Evolutionary conservation across 2,888 invertebrate genomes (phyloP), one percentile per base, ranked within the genome.

Genomic region (Emmelina monodactyla): DNA sequence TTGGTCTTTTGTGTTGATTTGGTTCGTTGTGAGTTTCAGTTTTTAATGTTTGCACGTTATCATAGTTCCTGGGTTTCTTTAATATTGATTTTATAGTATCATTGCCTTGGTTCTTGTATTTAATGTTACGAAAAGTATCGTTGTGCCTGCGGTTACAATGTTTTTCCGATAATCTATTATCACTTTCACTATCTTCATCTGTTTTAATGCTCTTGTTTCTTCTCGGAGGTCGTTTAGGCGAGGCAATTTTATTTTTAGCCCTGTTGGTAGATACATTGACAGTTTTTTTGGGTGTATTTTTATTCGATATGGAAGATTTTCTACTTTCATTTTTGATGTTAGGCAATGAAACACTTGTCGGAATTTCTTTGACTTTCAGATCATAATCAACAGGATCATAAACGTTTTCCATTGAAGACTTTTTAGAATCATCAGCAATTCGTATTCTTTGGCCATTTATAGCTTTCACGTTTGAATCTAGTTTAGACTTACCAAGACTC

Each of bases 371-470:
- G 41, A 61, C 49, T 63, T 73, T 78, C 41, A 49, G 45, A 76
- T 79, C 78, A 66, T 65, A 73, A 51, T 71, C 64, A 6, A 73
- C 58, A 46, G 75, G 67, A 47, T 83, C 83, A 47, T 82, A 84
- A 16, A 64, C 55, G 37, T 71, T 63, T 41, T 68, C 67, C 40
- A 65, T 50, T 47, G 59, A 68, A 46, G 65, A 65, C 46, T 53
- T 47, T 47, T 66, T 73, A 16, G 61, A 59, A 45, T 85, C 83
- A 45, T 84, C 86, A 46, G 86, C 82, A 25, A 86, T 72, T 44
- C 86, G 73, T 47, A 88, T 86, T 51, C 87, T 79, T 58, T 88
- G 88, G 6, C 88, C 89, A 7, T 87, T 83, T 38, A 88, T 88
- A 39, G 84, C 87, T 50, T 84, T 82, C 1, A 85, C 81, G 57